These are phyloP conservation scores for Sinotaia quadrata DNA, from an alignment of 2,888 invertebrate genomes.

Conservation along the genomic window DNA sequence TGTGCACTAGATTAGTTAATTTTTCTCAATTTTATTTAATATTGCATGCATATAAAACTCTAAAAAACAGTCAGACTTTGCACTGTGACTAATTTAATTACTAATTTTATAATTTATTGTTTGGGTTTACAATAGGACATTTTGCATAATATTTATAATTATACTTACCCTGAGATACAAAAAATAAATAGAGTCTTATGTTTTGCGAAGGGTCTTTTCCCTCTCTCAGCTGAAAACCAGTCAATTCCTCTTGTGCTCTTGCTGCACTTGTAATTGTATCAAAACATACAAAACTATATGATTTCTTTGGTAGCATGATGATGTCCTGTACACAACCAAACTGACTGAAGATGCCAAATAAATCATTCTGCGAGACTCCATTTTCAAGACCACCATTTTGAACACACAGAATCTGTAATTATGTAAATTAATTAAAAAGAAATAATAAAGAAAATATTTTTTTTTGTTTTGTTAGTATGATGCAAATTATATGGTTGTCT, in stretches of 20 bases:
- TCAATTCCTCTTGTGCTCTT: conserved; percentile 43
- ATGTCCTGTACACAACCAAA: conserved; percentile 78
- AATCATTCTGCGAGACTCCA: conserved; percentile 80
- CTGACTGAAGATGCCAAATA: conserved; percentile 76
- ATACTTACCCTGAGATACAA: conserved; percentile 78
- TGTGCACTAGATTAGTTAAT: no score
- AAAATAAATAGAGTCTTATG: conserved; percentile 78
- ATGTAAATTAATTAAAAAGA: neutral
- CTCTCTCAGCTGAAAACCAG: conserved; percentile 67
- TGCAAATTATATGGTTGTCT: no score
- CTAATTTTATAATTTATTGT: no score
- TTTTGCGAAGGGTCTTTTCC: conserved; percentile 70
- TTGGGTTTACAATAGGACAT: no score
- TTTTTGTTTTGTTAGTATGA: no score
- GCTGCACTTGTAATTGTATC: conserved; percentile 73
- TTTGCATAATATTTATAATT: no score
- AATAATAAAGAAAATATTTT: neutral
- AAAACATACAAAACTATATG: conserved; percentile 85
- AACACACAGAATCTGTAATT: conserved; percentile 82
- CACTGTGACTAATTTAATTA: no score
- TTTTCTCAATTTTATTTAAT: no score
- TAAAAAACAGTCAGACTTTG: no score
- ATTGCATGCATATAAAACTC: no score
- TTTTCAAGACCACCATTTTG: conserved; percentile 90
- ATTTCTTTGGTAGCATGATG: conserved; percentile 84